Evolutionary conservation across 2,797 vertebrate species (phyloP).

Genomic region (Tapera naevia): DNA sequence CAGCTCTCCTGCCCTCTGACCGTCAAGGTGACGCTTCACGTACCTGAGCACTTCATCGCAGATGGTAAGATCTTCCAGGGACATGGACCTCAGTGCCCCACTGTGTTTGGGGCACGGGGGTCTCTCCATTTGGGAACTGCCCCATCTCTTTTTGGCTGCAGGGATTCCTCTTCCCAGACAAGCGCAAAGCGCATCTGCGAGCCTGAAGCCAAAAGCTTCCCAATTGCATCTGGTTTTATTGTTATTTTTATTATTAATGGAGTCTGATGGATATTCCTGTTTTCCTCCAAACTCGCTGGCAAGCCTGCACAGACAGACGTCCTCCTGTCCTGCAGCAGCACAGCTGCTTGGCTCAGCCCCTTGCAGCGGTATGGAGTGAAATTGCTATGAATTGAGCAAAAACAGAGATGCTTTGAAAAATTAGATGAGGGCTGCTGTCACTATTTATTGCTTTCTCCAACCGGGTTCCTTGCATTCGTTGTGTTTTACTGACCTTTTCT

Average conservation of each 20-base stretch:
- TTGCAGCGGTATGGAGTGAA: not conserved
- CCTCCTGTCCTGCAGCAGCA: not conserved
- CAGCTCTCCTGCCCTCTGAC: conserved; percentile 94
- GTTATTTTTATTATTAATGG: not conserved
- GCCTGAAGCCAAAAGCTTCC: not conserved
- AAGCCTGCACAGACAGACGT: not conserved
- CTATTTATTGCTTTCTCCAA: conserved; percentile 49
- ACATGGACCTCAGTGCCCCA: not conserved
- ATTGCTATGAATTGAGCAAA: not conserved
- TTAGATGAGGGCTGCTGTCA: conserved; percentile 48
- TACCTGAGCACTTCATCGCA: conserved; percentile 97
- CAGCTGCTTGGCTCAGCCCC: not conserved
- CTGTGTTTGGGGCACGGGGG: accelerated
- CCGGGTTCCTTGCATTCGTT: conserved; percentile 47
- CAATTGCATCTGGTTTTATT: accelerated
- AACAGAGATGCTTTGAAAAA: conserved; percentile 17
- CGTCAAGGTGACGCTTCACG: conserved; percentile 96
- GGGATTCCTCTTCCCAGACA: not conserved
- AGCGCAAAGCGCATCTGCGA: not conserved
- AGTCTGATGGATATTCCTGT: not conserved
- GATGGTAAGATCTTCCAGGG: conserved; percentile 85
- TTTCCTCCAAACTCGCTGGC: not conserved
- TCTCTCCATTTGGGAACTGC: not conserved
- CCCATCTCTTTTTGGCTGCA: not conserved
- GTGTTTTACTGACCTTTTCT: conserved; percentile 71